Conservation (phyloP, 2,888 invertebrate species). For the Tenodera sinensis region DNA sequence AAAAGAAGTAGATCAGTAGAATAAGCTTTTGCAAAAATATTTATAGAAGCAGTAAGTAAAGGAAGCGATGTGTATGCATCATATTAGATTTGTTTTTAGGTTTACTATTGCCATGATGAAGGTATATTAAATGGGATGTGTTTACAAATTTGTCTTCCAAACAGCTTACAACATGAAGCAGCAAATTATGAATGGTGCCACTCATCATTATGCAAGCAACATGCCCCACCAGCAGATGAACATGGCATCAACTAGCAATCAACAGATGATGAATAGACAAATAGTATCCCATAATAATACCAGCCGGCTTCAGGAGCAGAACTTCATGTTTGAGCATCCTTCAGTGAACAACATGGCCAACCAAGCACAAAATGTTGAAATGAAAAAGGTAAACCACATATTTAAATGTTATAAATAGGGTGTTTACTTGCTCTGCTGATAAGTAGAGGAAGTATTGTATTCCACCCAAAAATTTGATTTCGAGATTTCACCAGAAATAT, state of each 20-base stretch:
- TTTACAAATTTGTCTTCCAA: neutral
- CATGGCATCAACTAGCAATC: neutral
- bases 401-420: no score
- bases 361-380: neutral
- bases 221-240: neutral
- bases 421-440: no score
- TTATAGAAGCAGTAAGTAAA: no score
- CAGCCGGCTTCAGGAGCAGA: neutral
- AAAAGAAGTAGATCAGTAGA: no score
- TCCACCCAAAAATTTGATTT: no score
- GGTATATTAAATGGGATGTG: no score
- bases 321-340: neutral
- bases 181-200: conserved; percentile 8
- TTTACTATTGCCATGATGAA: no score
- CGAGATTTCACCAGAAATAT: no score
- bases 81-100: no score
- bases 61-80: no score
- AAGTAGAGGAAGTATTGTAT: no score
- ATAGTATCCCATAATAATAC: neutral
- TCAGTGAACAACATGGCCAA: neutral
- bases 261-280: neutral
- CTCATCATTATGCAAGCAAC: neutral
- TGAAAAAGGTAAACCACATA: neutral
- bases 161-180: neutral
- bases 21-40: no score